These are phyloP conservation scores for Ascidia mentula DNA, from an alignment of 23 tunicate species.

Conservation along the genomic window DNA sequence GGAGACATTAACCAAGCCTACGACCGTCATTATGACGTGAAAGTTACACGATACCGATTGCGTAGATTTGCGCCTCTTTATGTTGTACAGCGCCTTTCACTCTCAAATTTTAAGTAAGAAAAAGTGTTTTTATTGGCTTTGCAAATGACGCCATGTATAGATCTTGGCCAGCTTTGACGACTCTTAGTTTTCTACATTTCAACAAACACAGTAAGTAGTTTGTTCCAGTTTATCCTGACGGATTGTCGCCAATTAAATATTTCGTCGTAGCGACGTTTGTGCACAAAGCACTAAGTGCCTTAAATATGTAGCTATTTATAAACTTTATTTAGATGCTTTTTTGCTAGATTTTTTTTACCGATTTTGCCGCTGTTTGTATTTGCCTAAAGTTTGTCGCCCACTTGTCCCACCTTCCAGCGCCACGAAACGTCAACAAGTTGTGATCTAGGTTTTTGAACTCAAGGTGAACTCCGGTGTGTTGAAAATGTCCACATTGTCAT, in stretches of 20 bases:
- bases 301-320: neutral
- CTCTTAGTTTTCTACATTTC: too few species aligned
- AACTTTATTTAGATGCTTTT: too few species aligned
- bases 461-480: slow-evolving; percentile 3
- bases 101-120: neutral
- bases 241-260: neutral
- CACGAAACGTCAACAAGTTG: slow-evolving; percentile 9
- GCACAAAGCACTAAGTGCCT: neutral
- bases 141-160: too few species aligned
- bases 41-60: slow-evolving; percentile 2
- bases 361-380: too few species aligned
- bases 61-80: neutral
- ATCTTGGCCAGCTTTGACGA: too few species aligned
- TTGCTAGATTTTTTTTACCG: too few species aligned
- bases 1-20: slow-evolving; percentile 2
- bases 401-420: neutral
- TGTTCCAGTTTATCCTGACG: too few species aligned
- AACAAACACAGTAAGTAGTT: too few species aligned
- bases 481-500: too few species aligned
- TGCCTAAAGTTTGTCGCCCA: neutral
- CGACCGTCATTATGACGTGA: slow-evolving; percentile 13
- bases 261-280: neutral
- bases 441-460: slow-evolving; percentile 4
- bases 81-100: neutral
- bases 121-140: too few species aligned